Evolutionary conservation across 2,113 vertebrate species (phyloP), one percentile per base, ranked within the genome.

Genomic region (Lophura nycthemera): DNA sequence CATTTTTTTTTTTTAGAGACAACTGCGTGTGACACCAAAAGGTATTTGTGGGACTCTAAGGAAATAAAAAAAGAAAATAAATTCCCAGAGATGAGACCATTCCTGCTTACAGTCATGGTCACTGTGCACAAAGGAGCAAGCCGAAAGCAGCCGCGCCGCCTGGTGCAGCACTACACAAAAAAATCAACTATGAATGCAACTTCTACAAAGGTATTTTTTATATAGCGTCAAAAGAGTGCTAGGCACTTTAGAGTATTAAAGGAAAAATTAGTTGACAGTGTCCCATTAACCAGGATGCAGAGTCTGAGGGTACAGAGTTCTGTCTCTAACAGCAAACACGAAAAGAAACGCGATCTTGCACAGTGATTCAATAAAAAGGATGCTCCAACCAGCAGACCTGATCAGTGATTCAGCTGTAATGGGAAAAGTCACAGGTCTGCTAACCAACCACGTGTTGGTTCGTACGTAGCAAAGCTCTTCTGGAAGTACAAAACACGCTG

Each of bases 241-340:
- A 97, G 96, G 96, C 97, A 97, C 97, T 97, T 97, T 88, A 96
- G 94, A 96, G 96, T 92, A 96, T 96, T 79, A 78, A 77, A 90
- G 93, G 83, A 95, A 96, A 94, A 93, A 92, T 89, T 13, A 89
- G 93, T 64, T 78, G 95, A 96, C 95, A 95, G 95, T 95, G 94
- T 97, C 96, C 95, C 93, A 75, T 75, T 19, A 90, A 90, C 63
- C 95, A 75, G 60, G 76, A 85, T 36, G 83, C 14, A 47, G 88
- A 86, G 88, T 54, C 27, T 19, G 93, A 92, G 93, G 95, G 95
- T 88, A 95, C 83, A 81, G 95, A 94, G 92, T 59, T 95, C 82
- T 88, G 89, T 90, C 88, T 94, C 75, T 6, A 93, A 96, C 75
- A 92, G 86, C 92, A 83, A 64, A 94, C 83, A 64, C 69, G 11